Evolutionary conservation across 2,888 invertebrate genomes (phyloP).

Genomic region (Himalopsyche tibetana): DNA sequence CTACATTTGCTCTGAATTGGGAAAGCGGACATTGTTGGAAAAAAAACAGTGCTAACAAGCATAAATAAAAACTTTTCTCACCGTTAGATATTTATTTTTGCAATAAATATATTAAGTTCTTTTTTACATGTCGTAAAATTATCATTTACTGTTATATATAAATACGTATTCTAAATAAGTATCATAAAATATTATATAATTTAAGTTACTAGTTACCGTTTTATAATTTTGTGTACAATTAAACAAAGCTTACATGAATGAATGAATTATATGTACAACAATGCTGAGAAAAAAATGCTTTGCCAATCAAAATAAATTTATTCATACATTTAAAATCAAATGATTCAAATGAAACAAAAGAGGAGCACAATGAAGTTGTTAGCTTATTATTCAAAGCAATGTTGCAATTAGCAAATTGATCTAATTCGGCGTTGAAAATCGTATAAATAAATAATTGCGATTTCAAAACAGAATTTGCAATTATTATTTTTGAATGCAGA

Average conservation of each 20-base stretch:
- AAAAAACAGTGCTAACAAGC: no score
- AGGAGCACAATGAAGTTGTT: background rate
- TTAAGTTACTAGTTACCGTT: background rate
- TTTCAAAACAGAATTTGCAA: background rate
- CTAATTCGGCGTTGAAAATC: background rate
- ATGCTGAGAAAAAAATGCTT: slow-evolving; percentile 19
- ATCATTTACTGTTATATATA: no score
- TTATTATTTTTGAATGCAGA: background rate
- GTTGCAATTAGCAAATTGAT: background rate
- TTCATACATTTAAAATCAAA: slow-evolving; percentile 17
- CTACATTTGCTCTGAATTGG: no score
- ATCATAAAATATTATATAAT: no score
- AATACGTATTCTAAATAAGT: no score
- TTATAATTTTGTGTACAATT: background rate
- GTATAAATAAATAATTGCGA: background rate
- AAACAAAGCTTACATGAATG: background rate
- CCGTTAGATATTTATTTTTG: no score
- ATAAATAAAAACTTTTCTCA: no score
- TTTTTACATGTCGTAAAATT: no score
- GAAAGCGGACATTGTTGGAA: no score
- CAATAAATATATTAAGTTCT: no score
- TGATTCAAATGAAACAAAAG: background rate
- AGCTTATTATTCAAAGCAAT: background rate
- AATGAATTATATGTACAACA: background rate
- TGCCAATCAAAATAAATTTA: slow-evolving; percentile 14